These are phyloP conservation scores for Nymphalis io DNA, from an alignment of 1,140 invertebrate species.

Conservation along the genomic window DNA sequence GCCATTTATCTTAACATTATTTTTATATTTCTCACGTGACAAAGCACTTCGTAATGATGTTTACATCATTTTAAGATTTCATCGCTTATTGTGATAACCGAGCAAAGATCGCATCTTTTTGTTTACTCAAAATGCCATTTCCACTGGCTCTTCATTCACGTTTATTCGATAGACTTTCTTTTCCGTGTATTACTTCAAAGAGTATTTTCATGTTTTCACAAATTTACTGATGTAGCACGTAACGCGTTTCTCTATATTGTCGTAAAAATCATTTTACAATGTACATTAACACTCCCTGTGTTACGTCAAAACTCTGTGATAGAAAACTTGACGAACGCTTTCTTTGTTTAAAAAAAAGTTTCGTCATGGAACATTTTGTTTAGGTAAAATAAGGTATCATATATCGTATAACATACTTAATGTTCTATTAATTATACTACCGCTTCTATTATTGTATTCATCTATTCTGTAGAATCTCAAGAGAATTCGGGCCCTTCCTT, in stretches of 20 bases:
- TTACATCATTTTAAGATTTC: conserved; percentile 30
- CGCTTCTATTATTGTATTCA: not conserved
- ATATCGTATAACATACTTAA: too few relatives aligned
- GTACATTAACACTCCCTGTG: not conserved
- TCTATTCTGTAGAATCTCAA: not conserved
- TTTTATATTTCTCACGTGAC: conserved; percentile 27
- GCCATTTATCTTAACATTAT: conserved; percentile 15
- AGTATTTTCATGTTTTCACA: conserved; percentile 24
- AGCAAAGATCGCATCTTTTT: conserved; percentile 28
- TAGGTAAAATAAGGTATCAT: too few relatives aligned
- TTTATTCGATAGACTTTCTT: conserved; percentile 22
- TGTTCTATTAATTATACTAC: not conserved
- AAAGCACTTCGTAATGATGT: conserved; percentile 25
- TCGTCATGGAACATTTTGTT: too few relatives aligned
- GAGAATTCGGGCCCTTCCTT: not conserved
- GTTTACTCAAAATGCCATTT: conserved; percentile 13
- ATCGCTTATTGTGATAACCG: conserved; percentile 23
- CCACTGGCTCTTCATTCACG: not conserved
- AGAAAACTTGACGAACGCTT: not conserved
- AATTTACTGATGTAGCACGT: conserved; percentile 8
- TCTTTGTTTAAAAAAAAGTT: not conserved
- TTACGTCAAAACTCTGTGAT: not conserved
- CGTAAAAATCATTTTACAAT: conserved; percentile 2
- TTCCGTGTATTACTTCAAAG: conserved; percentile 21
- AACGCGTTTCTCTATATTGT: not conserved